Conservation (phyloP, 2,888 invertebrate genomes). For the Agrochola lota region DNA sequence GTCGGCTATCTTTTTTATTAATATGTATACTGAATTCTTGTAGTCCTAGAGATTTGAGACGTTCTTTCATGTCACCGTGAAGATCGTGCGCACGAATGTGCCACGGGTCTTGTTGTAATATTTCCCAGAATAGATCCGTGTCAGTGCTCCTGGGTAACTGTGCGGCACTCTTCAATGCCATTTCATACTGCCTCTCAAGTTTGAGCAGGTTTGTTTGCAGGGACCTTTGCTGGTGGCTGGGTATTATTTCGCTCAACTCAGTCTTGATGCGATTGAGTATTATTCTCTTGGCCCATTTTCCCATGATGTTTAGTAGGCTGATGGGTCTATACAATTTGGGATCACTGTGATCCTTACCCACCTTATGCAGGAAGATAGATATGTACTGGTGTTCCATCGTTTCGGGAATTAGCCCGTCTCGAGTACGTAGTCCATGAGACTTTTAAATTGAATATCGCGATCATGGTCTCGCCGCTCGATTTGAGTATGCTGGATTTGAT, state of each 20-base stretch:
- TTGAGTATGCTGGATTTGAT: too few relatives aligned
- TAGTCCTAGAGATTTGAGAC: background rate
- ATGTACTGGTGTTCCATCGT: background rate
- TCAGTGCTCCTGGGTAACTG: background rate
- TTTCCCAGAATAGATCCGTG: background rate
- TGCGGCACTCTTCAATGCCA: background rate
- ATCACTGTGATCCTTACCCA: background rate
- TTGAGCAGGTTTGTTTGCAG: background rate
- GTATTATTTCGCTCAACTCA: too few relatives aligned
- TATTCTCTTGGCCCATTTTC: too few relatives aligned
- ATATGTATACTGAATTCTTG: background rate
- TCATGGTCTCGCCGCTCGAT: too few relatives aligned
- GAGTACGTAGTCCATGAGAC: too few relatives aligned
- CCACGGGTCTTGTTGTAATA: background rate
- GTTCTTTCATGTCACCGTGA: background rate
- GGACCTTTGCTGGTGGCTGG: too few relatives aligned
- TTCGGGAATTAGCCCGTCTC: too few relatives aligned
- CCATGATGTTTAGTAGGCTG: background rate
- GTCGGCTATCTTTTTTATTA: background rate
- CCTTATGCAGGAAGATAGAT: background rate
- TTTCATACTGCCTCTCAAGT: background rate
- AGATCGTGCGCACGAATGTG: background rate
- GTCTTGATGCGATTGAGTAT: too few relatives aligned
- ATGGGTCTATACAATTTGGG: slow-evolving; percentile 2
- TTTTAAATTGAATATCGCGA: too few relatives aligned